Conservation (phyloP, 2,113 vertebrate genomes). For the Eudorcas thomsonii region DNA sequence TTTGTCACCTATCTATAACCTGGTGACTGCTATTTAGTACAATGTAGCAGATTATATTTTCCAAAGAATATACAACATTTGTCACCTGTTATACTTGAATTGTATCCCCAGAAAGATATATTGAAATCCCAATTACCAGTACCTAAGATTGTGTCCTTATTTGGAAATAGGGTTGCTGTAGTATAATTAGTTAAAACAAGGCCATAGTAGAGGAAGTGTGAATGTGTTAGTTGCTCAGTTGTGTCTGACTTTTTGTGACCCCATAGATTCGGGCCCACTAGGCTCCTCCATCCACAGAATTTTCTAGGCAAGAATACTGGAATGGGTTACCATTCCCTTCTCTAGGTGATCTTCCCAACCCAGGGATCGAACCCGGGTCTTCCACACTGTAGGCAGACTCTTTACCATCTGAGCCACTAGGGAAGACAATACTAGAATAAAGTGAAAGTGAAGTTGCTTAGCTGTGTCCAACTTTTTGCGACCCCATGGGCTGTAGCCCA, state of each 20-base stretch:
- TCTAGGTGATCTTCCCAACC: not conserved
- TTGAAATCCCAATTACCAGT: not conserved
- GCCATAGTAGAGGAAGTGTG: not conserved
- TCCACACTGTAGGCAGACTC: not conserved
- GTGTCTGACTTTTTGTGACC: not conserved
- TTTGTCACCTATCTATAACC: not conserved
- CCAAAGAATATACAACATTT: not conserved
- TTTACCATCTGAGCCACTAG: not conserved
- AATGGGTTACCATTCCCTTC: not conserved
- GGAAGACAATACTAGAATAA: not conserved
- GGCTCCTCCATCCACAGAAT: not conserved
- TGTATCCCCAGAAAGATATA: not conserved
- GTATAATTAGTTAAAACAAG: not conserved
- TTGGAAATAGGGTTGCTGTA: not conserved
- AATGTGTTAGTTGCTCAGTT: not conserved
- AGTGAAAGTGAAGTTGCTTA: not conserved
- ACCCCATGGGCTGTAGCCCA: not conserved
- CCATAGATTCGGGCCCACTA: not conserved
- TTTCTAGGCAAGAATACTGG: not conserved
- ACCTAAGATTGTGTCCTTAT: not conserved
- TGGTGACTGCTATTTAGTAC: not conserved
- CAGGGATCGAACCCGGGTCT: fast-evolving
- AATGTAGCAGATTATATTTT: not conserved
- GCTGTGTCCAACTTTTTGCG: fast-evolving
- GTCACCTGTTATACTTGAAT: not conserved